phyloP scores from a whole-genome alignment of 2,888 invertebrate genomes.

The Teleogryllus oceanicus region DNA sequence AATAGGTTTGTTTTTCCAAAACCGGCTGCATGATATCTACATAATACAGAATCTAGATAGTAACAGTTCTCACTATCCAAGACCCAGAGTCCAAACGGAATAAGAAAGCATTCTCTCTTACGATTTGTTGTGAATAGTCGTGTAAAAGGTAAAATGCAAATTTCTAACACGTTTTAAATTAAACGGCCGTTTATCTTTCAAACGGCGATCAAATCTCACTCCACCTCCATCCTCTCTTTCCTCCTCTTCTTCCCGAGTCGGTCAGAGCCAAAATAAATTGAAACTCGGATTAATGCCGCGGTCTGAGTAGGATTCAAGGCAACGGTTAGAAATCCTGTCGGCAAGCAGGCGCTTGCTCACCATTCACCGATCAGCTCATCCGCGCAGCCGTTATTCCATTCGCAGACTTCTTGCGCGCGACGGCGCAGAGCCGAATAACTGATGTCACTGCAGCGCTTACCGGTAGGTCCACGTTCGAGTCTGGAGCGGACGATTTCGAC shows the following conservation, averaged over 20 bases:
- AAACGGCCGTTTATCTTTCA: slow-evolving; percentile 18
- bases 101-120: neutral
- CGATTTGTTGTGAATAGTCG: slow-evolving; percentile 2
- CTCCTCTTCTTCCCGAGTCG: neutral
- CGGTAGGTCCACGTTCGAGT: no score
- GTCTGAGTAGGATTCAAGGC: slow-evolving; percentile 18
- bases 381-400: neutral
- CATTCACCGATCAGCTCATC: no score
- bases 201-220: neutral
- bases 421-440: no score
- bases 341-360: neutral
- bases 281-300: neutral
- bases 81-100: no score
- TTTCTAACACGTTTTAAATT: slow-evolving; percentile 18
- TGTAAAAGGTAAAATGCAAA: neutral
- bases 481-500: no score
- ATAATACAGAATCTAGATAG: no score
- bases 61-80: no score
- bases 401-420: neutral
- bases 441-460: neutral
- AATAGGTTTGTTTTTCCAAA: no score
- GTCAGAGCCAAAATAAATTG: slow-evolving; percentile 1
- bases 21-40: no score
- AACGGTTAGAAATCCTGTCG: neutral
- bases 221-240: no score